Evolutionary conservation across 2,113 vertebrate genomes (phyloP).

Genomic region (Pituophis catenifer): DNA sequence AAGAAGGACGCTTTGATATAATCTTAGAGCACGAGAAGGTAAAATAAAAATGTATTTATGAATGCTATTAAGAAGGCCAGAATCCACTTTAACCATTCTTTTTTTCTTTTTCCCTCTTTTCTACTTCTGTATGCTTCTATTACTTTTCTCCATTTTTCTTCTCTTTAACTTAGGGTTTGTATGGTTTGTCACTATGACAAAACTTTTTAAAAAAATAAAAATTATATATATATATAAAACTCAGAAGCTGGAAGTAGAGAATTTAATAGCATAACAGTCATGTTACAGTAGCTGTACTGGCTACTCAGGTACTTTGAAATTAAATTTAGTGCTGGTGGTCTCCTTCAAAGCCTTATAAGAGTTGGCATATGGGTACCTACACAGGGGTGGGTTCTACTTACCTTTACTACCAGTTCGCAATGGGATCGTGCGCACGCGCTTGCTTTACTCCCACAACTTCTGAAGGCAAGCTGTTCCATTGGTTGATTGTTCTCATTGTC

Average conservation of each 20-base stretch:
- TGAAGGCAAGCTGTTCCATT: too few relatives aligned
- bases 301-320: not conserved
- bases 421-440: too few relatives aligned
- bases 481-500: too few relatives aligned
- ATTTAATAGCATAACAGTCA: not conserved
- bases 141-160: not conserved
- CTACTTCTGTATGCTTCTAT: not conserved
- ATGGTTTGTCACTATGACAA: not conserved
- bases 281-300: not conserved
- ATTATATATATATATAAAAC: not conserved
- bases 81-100: not conserved
- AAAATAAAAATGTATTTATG: not conserved
- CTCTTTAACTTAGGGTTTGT: not conserved
- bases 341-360: not conserved
- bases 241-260: not conserved
- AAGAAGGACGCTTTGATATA: not conserved
- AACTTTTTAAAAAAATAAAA: not conserved
- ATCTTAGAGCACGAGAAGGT: not conserved
- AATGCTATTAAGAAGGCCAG: not conserved
- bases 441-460: too few relatives aligned
- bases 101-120: not conserved
- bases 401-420: too few relatives aligned
- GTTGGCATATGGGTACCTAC: not conserved
- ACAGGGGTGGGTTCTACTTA: too few relatives aligned
- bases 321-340: not conserved